Base-by-base conservation (phyloP, 2,888 invertebrate species). In the Liodrosophila aerea region DNA sequence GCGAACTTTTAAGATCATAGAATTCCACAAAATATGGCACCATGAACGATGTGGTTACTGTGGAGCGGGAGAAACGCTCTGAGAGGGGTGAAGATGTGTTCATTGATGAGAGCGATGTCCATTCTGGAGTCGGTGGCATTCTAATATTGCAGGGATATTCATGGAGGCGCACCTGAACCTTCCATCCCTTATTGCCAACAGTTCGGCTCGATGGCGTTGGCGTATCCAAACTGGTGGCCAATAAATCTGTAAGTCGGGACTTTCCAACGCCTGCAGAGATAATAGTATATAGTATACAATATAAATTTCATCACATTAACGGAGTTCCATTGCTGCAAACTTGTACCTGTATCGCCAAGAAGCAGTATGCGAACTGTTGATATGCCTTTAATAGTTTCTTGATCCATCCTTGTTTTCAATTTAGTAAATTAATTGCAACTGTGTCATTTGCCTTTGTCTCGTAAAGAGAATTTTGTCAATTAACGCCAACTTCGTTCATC, bases 21-120 rank as follows among this genome's bases (percentile, higher is more conserved):
- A 77, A 84, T 30, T 77, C 76, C n/a, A 77, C 75, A 22, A 77
- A 77, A 41, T 84, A 64, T 12, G 68, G 68, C 4, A 84, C 39
- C 27, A 57, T 61, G 2, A 68, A 37, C 7, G 37, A 47, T 9
- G 43, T 12, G 33, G n/a, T 39, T 4, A 18, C 34, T 8, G 37
- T 8, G 7, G 12, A 11, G 15, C 16, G 16, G n/a, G n/a, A n/a
- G n/a, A n/a, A n/a, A n/a, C n/a, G 31, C 4, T 60, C 62, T 0
- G 60, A 53, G 2, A 43, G 52, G 27, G 46, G 30, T 1, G 43
- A 27, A 5, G 65, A 41, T 11, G 33, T 46, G 46, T 43, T 54
- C 12, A 50, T 50, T 11, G 81, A 76, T 7, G 77, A 77, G 13
- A 82, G 47, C 7, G 76, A 64, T 3, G 80, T 81, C 65, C 60